Evolutionary conservation across 2,113 vertebrate species (phyloP), one percentile per base, ranked within the genome.

Genomic region (Chrysochloris asiatica): DNA sequence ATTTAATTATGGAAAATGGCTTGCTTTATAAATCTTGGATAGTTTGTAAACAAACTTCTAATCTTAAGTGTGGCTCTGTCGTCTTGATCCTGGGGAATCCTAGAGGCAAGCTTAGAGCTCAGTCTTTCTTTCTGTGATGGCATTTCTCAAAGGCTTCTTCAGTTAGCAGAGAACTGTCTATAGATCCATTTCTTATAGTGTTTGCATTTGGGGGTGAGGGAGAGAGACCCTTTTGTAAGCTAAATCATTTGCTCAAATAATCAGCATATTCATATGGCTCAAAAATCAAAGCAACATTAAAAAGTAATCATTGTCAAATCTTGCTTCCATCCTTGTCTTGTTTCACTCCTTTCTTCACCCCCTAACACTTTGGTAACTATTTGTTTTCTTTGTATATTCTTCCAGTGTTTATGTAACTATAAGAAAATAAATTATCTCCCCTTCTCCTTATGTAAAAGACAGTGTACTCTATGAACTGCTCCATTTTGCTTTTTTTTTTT

Each of bases 221-320:
- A 50, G 52, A 13, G 91, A 91, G 13, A 4, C 2, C 17, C 61
- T n/a, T 69, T 56, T 24, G 24, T 50, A 76, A 89, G 56, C 16
- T 84, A 88, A 86, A 88, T 1, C 12, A 89, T 88, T 84, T 45
- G 24, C 30, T 67, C 84, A 72, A 48, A 41, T 78, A 83, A 83
- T 59, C 43, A 89, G 24, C 5, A 63, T 50, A 76, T 63, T 67
- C 22, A 50, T 56, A 28, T 26, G 69, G 30, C 21, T 90, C 8
- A 84, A 81, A 92, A 81, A 47, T 48, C 24, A 41, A 88, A 86
- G 33, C 21, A 54, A 28, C 26, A 65, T 77, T 59, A 56, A 86
- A 67, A 72, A 26, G 3, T 38, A 10, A 12, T 6, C 43, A 50
- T 28, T 41, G 45, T 73, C 26, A 43, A 73, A 10, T 59, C 14